phyloP scores from a whole-genome alignment of 53 echinoderm and acorn worm species.

The Henricia sp. region DNA sequence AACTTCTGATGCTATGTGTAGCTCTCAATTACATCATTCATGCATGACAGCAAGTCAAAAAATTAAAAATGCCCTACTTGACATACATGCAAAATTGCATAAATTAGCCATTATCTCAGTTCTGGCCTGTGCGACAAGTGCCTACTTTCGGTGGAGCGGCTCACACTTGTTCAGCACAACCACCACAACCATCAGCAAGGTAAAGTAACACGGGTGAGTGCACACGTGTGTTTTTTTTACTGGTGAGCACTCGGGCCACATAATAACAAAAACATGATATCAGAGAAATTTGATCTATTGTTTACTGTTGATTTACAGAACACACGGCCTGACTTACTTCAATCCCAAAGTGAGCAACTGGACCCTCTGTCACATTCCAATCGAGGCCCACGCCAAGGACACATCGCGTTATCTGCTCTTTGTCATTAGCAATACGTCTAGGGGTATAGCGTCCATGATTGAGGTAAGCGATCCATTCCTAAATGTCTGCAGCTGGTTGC shows the following conservation, averaged over 20 bases:
- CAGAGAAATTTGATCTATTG: neutral
- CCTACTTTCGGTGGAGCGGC: no score
- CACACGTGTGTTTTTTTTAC: no score
- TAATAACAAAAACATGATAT: neutral
- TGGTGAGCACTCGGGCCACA: neutral
- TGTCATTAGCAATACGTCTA: conserved; percentile 76
- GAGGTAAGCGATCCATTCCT: conserved; percentile 66
- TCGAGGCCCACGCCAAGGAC: conserved; percentile 90
- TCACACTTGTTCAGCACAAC: no score
- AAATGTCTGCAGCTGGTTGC: neutral
- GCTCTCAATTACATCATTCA: no score
- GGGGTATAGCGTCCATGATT: conserved; percentile 91
- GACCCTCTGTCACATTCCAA: conserved; percentile 83
- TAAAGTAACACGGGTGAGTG: no score
- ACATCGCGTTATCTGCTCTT: conserved; percentile 86
- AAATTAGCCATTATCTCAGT: no score
- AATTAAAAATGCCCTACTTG: no score
- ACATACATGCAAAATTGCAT: no score
- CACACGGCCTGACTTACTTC: conserved; percentile 79
- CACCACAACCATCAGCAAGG: no score
- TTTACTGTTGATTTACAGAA: conserved; percentile 66
- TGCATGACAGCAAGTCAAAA: no score
- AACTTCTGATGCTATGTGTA: no score
- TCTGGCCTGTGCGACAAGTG: no score
- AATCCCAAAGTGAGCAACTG: conserved; percentile 85